Base-by-base conservation (phyloP, 92 coral and sea anemone species). In the Phenganax subtilis region DNA sequence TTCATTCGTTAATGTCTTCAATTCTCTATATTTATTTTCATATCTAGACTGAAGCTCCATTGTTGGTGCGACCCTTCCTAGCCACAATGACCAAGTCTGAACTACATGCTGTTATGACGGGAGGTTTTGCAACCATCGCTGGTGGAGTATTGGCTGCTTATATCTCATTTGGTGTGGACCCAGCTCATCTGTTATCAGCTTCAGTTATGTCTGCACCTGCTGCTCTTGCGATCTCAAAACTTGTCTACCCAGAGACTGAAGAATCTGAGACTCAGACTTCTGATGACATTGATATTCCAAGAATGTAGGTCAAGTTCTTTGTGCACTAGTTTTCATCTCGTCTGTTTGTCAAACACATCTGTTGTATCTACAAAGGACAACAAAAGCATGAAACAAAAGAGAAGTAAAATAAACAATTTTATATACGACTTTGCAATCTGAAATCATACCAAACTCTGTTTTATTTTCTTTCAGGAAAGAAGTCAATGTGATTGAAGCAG, bases 171-270 rank as follows among this genome's bases (percentile, higher is more conserved):
- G 97, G 97, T 3, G 87, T 91, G 29, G 81, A 90, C 74, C 89
- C 97, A 55, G 89, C 91, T 30, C 97, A 93, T 83, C 85, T 93
- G 77, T 85, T 93, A 27, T 84, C 97, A 6, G 97, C 97, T n/a
- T 93, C 97, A 1, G 97, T 93, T 30, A 93, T 93, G 97, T 93
- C 97, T 20, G 97, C 97, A 4, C 97, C 97, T 17, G 97, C 97
- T 37, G 93, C 97, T 51, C 78, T 93, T 52, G 97, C 97, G n/a
- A 92, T 93, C 28, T 93, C 97, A 6, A 93, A 93, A 86, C 74
- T 93, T 16, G 88, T 93, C 87, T 91, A 87, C 52, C 97, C 97
- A 9, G 97, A 93, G 80, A 93, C 97, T 12, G 97, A 93, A 55
- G 82, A 57, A 58, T 93, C 97, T 17, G 91, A 93, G 81, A 91